These are phyloP conservation scores for Clarias pachynema DNA, from an alignment of 2,797 vertebrate genomes.

Conservation along the genomic window DNA sequence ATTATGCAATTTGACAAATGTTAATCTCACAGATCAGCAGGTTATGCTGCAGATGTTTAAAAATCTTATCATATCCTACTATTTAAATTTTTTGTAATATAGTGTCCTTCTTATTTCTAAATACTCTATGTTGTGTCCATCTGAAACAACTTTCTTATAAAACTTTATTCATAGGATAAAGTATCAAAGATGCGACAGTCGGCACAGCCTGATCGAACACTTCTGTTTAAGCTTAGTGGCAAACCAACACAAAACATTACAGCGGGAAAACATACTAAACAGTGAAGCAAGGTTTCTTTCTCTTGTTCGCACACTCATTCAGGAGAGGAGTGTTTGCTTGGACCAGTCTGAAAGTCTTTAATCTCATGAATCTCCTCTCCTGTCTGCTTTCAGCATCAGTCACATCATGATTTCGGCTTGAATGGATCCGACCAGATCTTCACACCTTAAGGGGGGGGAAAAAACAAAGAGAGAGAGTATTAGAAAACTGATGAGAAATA, in stretches of 20 bases:
- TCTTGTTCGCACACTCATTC: slow-evolving; percentile 9
- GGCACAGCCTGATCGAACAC: slow-evolving; percentile 34
- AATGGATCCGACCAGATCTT: slow-evolving; percentile 81
- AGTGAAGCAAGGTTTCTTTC: neutral
- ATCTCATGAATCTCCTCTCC: slow-evolving; percentile 8
- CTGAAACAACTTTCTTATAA: slow-evolving; percentile 21
- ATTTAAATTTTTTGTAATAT: neutral
- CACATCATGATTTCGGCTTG: slow-evolving; percentile 68
- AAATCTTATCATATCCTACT: neutral
- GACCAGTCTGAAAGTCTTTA: neutral
- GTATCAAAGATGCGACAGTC: neutral
- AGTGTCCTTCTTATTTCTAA: neutral
- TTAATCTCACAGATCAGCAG: neutral
- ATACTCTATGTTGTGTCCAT: neutral
- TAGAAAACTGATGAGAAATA: neutral
- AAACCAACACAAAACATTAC: neutral
- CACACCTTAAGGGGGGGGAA: slow-evolving; percentile 64
- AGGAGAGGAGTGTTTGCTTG: neutral
- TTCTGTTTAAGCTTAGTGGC: slow-evolving; percentile 18
- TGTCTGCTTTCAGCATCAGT: slow-evolving; percentile 18
- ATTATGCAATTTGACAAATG: neutral
- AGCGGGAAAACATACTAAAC: neutral
- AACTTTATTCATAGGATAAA: slow-evolving; percentile 62
- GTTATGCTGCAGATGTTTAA: neutral
- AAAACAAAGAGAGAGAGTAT: neutral